Evolutionary conservation across 2,113 vertebrate species (phyloP).

Genomic region (Percopsis transmontana): DNA sequence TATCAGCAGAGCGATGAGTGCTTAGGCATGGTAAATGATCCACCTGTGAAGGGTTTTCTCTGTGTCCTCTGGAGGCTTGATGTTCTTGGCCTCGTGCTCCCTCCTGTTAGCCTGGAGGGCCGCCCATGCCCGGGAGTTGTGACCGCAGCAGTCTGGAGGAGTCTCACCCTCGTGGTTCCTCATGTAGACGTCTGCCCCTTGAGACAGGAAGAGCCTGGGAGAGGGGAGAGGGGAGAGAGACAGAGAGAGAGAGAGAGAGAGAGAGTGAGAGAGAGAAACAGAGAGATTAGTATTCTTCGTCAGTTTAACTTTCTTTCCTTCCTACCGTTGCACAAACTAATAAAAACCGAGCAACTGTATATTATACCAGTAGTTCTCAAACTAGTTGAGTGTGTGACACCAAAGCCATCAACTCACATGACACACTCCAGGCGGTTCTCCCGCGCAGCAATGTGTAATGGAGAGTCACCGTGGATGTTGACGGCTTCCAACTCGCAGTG

Average conservation of each 20-base stretch:
- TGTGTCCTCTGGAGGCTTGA: constrained; percentile 56
- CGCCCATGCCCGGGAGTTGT: constrained; percentile 89
- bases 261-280: too few relatives aligned
- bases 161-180: constrained; percentile 97
- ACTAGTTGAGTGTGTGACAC: not conserved
- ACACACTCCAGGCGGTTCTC: constrained; percentile 95
- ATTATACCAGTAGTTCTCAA: too few relatives aligned
- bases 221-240: not conserved
- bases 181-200: constrained; percentile 88
- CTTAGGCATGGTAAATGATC: not conserved
- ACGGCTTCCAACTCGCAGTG: constrained; percentile 87
- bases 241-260: not conserved
- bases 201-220: constrained; percentile 86
- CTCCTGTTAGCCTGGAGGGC: constrained; percentile 89
- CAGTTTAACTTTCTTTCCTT: too few relatives aligned
- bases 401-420: constrained; percentile 79
- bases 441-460: constrained; percentile 92
- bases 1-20: too few relatives aligned
- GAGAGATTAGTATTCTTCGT: too few relatives aligned
- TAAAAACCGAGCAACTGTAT: too few relatives aligned
- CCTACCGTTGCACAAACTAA: too few relatives aligned
- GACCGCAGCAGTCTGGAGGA: constrained; percentile 92
- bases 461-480: constrained; percentile 96
- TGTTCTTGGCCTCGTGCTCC: constrained; percentile 79
- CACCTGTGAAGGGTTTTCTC: constrained; percentile 87